Evolutionary conservation across 2,113 vertebrate species (phyloP), one percentile per base, ranked within the genome.

Genomic region (Protobothrops flavoviridis): DNA sequence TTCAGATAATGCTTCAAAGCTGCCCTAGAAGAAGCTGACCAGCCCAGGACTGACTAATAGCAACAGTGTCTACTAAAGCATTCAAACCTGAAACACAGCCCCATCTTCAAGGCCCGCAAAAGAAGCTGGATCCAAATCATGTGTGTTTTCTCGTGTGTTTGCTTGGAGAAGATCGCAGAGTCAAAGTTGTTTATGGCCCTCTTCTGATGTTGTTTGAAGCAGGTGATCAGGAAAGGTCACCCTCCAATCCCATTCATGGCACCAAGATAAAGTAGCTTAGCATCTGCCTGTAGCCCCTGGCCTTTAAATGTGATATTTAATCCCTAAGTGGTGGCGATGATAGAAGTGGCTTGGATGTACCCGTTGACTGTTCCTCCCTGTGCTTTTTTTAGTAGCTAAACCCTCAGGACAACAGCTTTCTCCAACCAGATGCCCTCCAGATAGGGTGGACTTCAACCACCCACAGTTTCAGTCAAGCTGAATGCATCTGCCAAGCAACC

Each of bases 361-460:
- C 48, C 45, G 26, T 4, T 45, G 91, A 88, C 59, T 81, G 24
- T 81, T 50, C 50, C 61, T 23, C 61, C 8, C 1, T 57, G 52
- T n/a, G 92, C 92, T 45, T 50, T 92, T 92, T 92, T 89, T 85
- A 92, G 92, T 64, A 48, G 45, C 52, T 26, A 43, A 50, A 87
- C 33, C 12, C 48, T 43, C 21, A 29, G 20, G 13, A 43, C 52
- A 11, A 81, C 74, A 81, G 74, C 17, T 81, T 81, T 81, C 74
- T 81, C 33, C 7, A 39, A 21, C 33, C 17, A 21, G 69, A 81
- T 81, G 74, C 74, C 33, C 74, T 4, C 33, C 33, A 43, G 33
- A 43, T 81, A 81, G 74, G 74, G 33, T 81, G 33, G 74, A 81
- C 74, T 81, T 81, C 33, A 21, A 81, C 33, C 33, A 21, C 33